Base-by-base conservation (phyloP, 2,113 vertebrate species). In the Catagonus wagneri region DNA sequence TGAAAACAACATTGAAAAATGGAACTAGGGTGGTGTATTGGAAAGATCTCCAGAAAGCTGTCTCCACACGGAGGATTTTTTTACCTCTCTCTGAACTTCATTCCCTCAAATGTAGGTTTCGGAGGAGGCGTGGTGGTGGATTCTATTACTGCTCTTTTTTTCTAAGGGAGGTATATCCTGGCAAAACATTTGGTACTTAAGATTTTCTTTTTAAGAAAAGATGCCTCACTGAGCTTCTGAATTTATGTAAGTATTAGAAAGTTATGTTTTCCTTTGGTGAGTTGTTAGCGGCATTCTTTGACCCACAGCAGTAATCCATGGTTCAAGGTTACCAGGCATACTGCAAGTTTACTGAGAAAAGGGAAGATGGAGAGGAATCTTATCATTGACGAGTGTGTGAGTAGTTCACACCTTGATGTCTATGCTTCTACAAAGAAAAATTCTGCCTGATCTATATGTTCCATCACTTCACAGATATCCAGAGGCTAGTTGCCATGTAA, bases 1-100 rank as follows among this genome's bases (percentile, higher is more conserved):
- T 92, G 91, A 93, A 97, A 97, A 96, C 85, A 90, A 79, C 60
- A 29, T 79, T 34, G 83, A 81, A 52, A 94, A 92, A 96, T 80
- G 69, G 54, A 96, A 58, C 50, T 52, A 91, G 85, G 32, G 52
- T 71, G 60, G 79, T 88, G 34, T 27, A 22, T 68, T 84, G 86
- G 87, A 69, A 92, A 96, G 84, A 84, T 32, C 86, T 97, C 90
- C 72, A 94, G 79, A 83, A 90, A 25, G 56, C 65, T 44, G 44
- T 44, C 44, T 69, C 69, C 84, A 52, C 17, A 20, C 65, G 13
- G 69, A 89, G 54, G 79, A 65, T 25, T 91, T 90, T 90, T 88
- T 58, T 36, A 56, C 32, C 72, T 76, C 27, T 44, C 68, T 91
- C 96, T 96, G 81, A 93, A 92, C 86, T 93, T 93, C 34, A 72